Conservation (phyloP, 2,113 vertebrate genomes). For the Gopherus flavomarginatus region DNA sequence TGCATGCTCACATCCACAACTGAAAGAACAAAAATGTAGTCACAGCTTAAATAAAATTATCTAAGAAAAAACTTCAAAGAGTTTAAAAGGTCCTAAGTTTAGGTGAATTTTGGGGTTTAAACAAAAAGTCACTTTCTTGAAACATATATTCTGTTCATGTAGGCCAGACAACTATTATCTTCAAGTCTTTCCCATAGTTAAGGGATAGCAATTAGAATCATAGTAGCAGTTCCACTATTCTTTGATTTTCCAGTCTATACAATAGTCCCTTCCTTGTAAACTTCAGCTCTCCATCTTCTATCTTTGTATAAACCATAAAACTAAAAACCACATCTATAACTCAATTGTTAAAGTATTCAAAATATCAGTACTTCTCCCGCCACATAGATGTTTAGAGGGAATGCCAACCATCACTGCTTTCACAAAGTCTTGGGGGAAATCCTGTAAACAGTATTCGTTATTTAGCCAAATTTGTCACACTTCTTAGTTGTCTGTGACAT, state of each 20-base stretch:
- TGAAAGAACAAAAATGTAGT: constrained; percentile 56
- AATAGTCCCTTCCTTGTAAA: not conserved
- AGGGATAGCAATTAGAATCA: not conserved
- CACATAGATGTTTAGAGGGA: not conserved
- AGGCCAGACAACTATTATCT: not conserved
- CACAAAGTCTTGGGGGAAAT: not conserved
- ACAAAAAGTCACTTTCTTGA: accelerated
- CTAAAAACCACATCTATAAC: not conserved
- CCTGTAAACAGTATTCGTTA: not conserved
- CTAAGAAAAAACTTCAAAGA: not conserved
- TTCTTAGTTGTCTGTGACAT: not conserved
- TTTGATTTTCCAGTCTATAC: not conserved
- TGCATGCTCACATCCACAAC: constrained; percentile 93
- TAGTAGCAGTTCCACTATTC: not conserved
- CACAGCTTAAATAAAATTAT: not conserved
- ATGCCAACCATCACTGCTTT: constrained; percentile 55
- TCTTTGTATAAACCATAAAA: not conserved
- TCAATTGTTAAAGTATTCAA: not conserved
- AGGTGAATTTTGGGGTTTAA: not conserved
- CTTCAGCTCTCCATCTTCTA: not conserved
- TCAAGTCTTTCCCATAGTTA: not conserved
- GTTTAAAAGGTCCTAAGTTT: not conserved
- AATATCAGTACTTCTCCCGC: not conserved
- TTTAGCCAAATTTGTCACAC: not conserved
- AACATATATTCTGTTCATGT: not conserved